phyloP scores from a whole-genome alignment of 2,797 vertebrate genomes.

The Bryconaethiops microstoma region DNA sequence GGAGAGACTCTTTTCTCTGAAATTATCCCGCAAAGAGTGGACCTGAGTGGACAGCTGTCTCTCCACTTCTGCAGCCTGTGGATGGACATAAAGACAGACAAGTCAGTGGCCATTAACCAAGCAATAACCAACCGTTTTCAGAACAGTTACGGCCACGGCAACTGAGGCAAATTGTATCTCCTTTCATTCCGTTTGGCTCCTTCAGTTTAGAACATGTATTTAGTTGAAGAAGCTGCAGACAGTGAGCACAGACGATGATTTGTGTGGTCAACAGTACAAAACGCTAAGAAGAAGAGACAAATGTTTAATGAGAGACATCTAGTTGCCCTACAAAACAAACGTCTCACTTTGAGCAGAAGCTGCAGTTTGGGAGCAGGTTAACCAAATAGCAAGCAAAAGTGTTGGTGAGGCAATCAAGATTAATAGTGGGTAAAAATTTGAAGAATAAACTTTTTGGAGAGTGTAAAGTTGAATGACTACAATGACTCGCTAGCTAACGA shows the following conservation, averaged over 20 bases:
- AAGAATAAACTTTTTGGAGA: no score
- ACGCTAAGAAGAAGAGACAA: background rate
- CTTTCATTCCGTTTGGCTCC: background rate
- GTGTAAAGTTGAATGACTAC: no score
- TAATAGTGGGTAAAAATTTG: no score
- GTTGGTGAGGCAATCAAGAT: background rate
- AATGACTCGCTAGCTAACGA: no score
- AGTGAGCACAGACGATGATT: background rate
- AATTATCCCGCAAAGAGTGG: conserved; percentile 91
- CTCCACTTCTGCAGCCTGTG: conserved; percentile 93
- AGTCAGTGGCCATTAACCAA: conserved; percentile 10
- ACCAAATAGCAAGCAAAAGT: background rate
- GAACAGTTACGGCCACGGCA: background rate
- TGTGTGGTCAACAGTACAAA: background rate
- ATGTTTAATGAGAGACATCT: background rate
- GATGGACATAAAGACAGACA: conserved; percentile 31
- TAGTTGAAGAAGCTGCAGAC: background rate
- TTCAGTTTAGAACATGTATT: background rate
- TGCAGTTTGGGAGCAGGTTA: no score
- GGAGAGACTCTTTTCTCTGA: conserved; percentile 92
- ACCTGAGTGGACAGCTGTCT: conserved; percentile 95
- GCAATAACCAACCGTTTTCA: no score
- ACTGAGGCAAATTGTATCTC: background rate
- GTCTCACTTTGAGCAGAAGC: no score
- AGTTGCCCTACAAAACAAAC: no score